Evolutionary conservation across 2,888 invertebrate species (phyloP).

Genomic region (Luperina testacea): DNA sequence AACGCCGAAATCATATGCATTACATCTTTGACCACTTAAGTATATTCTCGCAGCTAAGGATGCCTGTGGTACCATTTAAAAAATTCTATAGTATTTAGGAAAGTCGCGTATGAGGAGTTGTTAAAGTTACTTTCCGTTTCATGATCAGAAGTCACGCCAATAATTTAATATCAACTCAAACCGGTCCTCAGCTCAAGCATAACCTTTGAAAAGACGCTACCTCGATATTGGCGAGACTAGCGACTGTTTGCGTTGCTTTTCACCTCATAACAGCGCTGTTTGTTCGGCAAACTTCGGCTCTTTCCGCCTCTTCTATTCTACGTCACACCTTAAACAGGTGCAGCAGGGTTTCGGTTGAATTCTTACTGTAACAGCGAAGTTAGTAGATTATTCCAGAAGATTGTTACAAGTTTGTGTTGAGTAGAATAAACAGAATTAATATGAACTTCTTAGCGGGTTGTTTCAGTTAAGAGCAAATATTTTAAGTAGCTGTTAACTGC

Average conservation of each 20-base stretch:
- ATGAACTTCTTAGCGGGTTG: conserved; percentile 7
- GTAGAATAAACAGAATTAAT: conserved; percentile 27
- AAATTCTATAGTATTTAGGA: background rate
- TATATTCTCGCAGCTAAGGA: background rate
- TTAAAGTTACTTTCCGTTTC: background rate
- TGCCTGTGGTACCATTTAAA: background rate
- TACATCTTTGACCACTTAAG: background rate
- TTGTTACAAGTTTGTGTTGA: conserved; percentile 20
- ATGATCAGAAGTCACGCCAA: background rate
- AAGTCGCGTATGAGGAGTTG: background rate
- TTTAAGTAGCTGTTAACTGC: background rate
- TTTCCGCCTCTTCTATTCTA: conserved; percentile 27
- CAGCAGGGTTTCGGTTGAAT: conserved; percentile 18
- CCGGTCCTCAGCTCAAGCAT: background rate
- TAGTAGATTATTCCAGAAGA: conserved; percentile 20
- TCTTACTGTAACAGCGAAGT: background rate
- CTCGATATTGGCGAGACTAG: conserved; percentile 32
- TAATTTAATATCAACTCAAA: background rate
- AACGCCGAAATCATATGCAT: background rate
- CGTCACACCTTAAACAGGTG: conserved; percentile 22
- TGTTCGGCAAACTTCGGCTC: conserved; percentile 51
- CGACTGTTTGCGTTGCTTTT: conserved; percentile 43
- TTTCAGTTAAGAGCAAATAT: conserved; percentile 3
- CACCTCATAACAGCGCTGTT: conserved; percentile 53
- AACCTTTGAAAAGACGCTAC: conserved; percentile 14